Percentiles rank a stretch among this genome's conserved stretches.
Conservation (phyloP, 2,113 vertebrate genomes). For the Telmatochromis sp. region DNA sequence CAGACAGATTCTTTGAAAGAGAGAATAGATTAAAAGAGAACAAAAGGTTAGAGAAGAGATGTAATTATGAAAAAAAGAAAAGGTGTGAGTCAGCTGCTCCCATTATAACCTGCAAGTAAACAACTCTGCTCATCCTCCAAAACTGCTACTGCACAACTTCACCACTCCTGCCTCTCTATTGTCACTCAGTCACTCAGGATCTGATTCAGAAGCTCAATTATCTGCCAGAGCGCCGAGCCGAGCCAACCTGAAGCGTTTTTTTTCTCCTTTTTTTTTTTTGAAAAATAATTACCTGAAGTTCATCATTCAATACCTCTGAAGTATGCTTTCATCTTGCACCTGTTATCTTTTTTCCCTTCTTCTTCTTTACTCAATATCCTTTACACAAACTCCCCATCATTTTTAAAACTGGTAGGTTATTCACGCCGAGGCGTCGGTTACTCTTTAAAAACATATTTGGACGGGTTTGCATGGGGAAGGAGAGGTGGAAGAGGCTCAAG, state of each 20-base stretch:
- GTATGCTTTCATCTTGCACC: conserved; percentile 13
- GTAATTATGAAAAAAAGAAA: neutral
- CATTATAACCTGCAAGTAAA: neutral
- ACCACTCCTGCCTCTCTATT: neutral
- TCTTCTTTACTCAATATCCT: neutral
- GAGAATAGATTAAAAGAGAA: neutral
- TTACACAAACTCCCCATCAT: neutral
- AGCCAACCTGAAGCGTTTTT: neutral
- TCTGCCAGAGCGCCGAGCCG: neutral
- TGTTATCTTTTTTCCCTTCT: neutral
- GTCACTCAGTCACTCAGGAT: neutral
- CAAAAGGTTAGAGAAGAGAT: neutral
- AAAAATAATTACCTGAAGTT: conserved; percentile 12
- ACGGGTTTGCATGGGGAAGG: neutral
- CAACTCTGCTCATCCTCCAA: neutral
- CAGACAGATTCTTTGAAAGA: neutral
- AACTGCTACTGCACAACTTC: neutral
- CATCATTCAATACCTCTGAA: neutral
- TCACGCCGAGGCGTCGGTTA: neutral
- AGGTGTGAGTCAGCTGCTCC: neutral
- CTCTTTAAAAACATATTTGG: neutral
- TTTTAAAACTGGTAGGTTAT: neutral
- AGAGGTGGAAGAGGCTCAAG: conserved; percentile 22
- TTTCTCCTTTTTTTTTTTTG: neutral
- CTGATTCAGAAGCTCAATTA: conserved; percentile 2